Percentiles rank a stretch among this genome's conserved stretches.
These are phyloP conservation scores for Isotomurus palustris DNA, from an alignment of 2,888 invertebrate species.

Conservation along the genomic window DNA sequence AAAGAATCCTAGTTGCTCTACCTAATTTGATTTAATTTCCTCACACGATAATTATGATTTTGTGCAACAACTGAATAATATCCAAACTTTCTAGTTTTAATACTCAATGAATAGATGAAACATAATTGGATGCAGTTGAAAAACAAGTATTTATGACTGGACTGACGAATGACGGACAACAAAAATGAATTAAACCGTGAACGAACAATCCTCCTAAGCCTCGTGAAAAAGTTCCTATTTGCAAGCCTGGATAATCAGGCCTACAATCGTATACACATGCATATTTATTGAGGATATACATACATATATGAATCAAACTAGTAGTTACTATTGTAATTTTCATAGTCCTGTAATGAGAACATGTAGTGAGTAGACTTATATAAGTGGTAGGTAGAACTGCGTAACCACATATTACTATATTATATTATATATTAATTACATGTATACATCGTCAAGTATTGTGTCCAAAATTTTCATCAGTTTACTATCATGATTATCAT, in stretches of 20 bases:
- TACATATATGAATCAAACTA: slow-evolving; percentile 31
- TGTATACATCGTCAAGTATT: slow-evolving; percentile 40
- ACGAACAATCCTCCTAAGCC: slow-evolving; percentile 43
- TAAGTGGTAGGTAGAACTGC: slow-evolving; percentile 9
- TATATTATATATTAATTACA: slow-evolving; percentile 34
- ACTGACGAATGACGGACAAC: slow-evolving; percentile 7
- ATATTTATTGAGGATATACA: slow-evolving; percentile 42
- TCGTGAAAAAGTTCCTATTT: slow-evolving; percentile 44
- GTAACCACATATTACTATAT: slow-evolving; percentile 28
- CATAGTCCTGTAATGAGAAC: slow-evolving; percentile 40
- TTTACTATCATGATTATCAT: slow-evolving; percentile 19
- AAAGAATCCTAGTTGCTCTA: too few relatives aligned
- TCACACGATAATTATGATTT: too few relatives aligned
- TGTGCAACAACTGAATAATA: too few relatives aligned
- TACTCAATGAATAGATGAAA: slow-evolving; percentile 2
- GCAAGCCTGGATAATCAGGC: slow-evolving; percentile 42
- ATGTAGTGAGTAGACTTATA: slow-evolving; percentile 13
- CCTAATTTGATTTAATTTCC: too few relatives aligned
- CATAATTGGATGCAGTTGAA: background rate
- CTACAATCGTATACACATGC: slow-evolving; percentile 45
- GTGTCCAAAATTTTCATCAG: slow-evolving; percentile 39
- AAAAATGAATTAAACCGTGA: slow-evolving; percentile 14
- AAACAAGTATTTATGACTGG: slow-evolving; percentile 1
- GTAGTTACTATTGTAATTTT: slow-evolving; percentile 43
- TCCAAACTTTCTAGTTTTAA: background rate